These are phyloP conservation scores for Teleiodes luculella DNA, from an alignment of 2,888 invertebrate species.

Conservation along the genomic window DNA sequence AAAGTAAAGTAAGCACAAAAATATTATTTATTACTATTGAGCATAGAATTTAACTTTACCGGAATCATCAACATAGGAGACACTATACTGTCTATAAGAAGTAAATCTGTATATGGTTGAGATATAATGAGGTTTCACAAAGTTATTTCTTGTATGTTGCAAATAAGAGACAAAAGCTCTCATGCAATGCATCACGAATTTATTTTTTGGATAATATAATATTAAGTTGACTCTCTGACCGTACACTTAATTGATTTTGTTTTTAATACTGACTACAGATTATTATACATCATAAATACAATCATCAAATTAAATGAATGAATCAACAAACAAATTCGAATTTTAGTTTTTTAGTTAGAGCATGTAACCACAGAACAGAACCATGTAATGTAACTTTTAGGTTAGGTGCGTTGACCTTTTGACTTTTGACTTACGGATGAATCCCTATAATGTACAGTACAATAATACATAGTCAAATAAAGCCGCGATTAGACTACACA, in stretches of 20 bases:
- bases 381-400: background rate
- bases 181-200: constrained; percentile 1
- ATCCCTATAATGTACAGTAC: too few species aligned
- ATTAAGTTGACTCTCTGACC: too few species aligned
- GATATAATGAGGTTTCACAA: constrained; percentile 20
- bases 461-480: too few species aligned
- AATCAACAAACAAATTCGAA: too few species aligned
- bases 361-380: background rate
- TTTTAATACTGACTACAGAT: too few species aligned
- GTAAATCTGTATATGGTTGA: constrained; percentile 18
- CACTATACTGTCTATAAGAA: constrained; percentile 26
- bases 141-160: constrained; percentile 18
- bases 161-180: background rate
- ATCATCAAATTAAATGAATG: too few species aligned
- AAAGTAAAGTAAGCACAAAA: too few species aligned
- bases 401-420: background rate
- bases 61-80: constrained; percentile 31
- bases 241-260: too few species aligned
- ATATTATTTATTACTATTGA: background rate
- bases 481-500: too few species aligned
- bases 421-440: background rate
- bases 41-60: constrained; percentile 24
- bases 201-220: too few species aligned
- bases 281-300: too few species aligned
- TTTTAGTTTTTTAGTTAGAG: background rate